phyloP scores from a whole-genome alignment of 2,888 invertebrate genomes.

The Mayetiola destructor region DNA sequence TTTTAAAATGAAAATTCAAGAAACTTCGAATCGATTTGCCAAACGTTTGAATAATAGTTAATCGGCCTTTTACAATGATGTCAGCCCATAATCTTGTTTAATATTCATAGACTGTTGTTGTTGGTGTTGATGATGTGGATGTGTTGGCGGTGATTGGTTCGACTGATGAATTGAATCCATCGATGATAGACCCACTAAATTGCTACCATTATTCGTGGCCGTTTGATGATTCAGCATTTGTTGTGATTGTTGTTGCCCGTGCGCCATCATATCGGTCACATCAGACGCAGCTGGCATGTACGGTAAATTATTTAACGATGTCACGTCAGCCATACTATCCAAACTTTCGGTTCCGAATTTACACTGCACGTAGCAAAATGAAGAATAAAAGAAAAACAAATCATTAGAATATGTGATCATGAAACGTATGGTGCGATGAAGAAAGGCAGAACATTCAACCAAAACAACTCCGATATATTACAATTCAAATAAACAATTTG shows the following conservation, averaged over 20 bases:
- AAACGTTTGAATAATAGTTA: too few relatives aligned
- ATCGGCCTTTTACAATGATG: slow-evolving; percentile 44
- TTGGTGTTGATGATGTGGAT: slow-evolving; percentile 40
- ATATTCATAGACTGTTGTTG: slow-evolving; percentile 39
- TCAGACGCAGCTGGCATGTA: slow-evolving; percentile 32
- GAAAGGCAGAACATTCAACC: slow-evolving; percentile 2
- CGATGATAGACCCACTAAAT: slow-evolving; percentile 16
- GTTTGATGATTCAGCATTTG: slow-evolving; percentile 30
- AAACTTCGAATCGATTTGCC: not conserved
- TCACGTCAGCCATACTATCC: slow-evolving; percentile 48
- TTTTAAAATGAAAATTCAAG: not conserved
- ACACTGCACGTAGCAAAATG: slow-evolving; percentile 31
- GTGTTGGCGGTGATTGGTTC: slow-evolving; percentile 27
- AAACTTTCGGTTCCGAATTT: slow-evolving; percentile 50
- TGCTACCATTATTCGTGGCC: slow-evolving; percentile 15
- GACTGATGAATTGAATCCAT: slow-evolving; percentile 20
- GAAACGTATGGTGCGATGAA: too few relatives aligned
- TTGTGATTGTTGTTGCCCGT: slow-evolving; percentile 23
- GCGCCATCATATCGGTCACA: slow-evolving; percentile 24
- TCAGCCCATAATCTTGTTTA: slow-evolving; percentile 79
- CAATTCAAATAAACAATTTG: slow-evolving; percentile 1
- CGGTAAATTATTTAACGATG: slow-evolving; percentile 32
- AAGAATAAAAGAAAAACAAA: not conserved
- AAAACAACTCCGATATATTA: not conserved
- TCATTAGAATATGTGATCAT: too few relatives aligned